Base-by-base conservation (phyloP, 92 coral and sea anemone species). In the Phenganax subtilis region DNA sequence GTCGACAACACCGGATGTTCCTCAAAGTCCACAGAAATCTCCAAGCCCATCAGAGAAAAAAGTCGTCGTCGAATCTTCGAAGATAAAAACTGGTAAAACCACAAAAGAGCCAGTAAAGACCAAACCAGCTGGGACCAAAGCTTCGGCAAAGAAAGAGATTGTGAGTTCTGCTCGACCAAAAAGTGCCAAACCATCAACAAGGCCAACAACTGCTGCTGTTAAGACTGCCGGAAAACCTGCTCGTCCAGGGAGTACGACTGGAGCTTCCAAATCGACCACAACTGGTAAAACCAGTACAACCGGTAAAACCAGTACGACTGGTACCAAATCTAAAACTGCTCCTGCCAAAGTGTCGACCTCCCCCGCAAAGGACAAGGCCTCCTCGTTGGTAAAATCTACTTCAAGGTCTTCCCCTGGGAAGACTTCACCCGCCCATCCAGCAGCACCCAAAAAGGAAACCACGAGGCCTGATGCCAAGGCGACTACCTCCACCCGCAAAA, bases 41-140 rank as follows among this genome's bases (percentile, higher is more conserved):
- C 58, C 74, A 54, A 51, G 14, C 9, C 59, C 83, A 0, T 15
- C 11, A 3, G 83, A 52, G 63, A 64, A 79, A 51, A 79, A 79
- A 79, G 60, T 6, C 59, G 47, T 12, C 73, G 73, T 16, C 25
- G 61, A 52, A n/a, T 14, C 74, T 27, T 73, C 83, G 74, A 79
- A 79, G 83, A 62, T 62, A 54, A 79, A 63, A 60, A 28, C 82
- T 25, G 74, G 28, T 8, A 79, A 47, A 69, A 79, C 55, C 1
- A 14, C 74, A 10, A 65, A 79, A 51, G 83, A 79, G 20, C 73
- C 83, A 7, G 51, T 31, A 9, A 79, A 79, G 83, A 64, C 71
- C 16, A 77, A 62, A 31, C 54, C 65, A 37, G 57, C 59, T 27
- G 62, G 60, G 51, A 53, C 77, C 3, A 73, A 20, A 53, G 51